A percentile compares a stretch with the other conserved stretches of the same genome.
These are phyloP conservation scores for Drosophila nigricruria DNA, from an alignment of 2,888 invertebrate species.

Conservation along the genomic window DNA sequence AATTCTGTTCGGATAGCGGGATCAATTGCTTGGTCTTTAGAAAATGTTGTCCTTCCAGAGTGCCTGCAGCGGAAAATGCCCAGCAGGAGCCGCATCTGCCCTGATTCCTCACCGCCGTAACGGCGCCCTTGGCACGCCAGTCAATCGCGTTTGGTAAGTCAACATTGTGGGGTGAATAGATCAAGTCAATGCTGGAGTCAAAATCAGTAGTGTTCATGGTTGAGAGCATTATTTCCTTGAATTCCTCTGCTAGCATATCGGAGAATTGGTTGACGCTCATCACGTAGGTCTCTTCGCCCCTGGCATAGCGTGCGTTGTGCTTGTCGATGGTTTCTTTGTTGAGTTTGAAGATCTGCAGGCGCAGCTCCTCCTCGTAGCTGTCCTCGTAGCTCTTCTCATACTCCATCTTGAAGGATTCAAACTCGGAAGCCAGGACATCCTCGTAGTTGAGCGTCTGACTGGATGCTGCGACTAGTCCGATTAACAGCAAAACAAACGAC, in stretches of 20 bases:
- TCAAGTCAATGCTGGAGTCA: conserved; percentile 1
- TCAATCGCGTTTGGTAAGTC: conserved; percentile 3
- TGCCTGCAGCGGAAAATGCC: conserved; percentile 16
- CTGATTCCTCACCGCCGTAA: conserved; percentile 18
- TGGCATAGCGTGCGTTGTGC: conserved; percentile 91
- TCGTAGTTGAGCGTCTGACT: conserved; percentile 7
- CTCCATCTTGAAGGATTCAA: conserved; percentile 84
- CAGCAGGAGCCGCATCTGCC: conserved; percentile 26
- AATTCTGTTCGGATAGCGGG: conserved; percentile 25
- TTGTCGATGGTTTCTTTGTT: conserved; percentile 92
- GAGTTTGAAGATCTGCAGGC: conserved; percentile 94
- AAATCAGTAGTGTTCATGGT: conserved; percentile 7
- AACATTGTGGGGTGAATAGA: background rate
- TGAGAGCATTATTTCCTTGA: conserved; percentile 79
- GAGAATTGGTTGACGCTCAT: conserved; percentile 92
- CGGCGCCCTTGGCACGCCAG: conserved; percentile 33
- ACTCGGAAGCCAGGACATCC: conserved; percentile 22
- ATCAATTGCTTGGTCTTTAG: conserved; percentile 4
- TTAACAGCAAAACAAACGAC: conserved; percentile 2
- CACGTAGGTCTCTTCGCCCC: conserved; percentile 88
- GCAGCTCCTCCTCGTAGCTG: conserved; percentile 91
- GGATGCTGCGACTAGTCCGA: conserved; percentile 3
- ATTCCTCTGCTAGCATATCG: conserved; percentile 94
- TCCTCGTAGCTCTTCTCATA: conserved; percentile 89
- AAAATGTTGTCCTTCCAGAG: conserved; percentile 14